Conservation (phyloP, 2,113 vertebrate species). For the Oncorhynchus nerka region DNA sequence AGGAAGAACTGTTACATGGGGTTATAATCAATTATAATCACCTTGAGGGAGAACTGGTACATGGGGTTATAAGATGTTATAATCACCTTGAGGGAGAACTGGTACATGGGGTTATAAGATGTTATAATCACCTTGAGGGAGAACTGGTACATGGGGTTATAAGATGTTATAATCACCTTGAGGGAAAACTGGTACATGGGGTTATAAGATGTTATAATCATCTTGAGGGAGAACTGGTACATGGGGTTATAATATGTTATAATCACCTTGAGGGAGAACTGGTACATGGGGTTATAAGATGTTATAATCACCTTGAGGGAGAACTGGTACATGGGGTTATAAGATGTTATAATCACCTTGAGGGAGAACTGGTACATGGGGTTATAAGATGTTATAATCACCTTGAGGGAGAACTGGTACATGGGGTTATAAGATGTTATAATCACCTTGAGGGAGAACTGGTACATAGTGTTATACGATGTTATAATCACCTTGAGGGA, state of each 20-base stretch:
- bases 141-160: constrained; percentile 7
- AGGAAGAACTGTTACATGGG: not conserved
- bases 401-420: not conserved
- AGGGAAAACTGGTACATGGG: constrained; percentile 81
- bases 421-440: not conserved
- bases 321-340: constrained; percentile 7
- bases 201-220: not conserved
- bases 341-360: constrained; percentile 70
- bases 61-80: no score
- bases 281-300: not conserved
- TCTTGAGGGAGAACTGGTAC: not conserved
- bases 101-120: constrained; percentile 19
- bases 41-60: no score
- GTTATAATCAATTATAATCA: not conserved
- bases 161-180: constrained; percentile 70
- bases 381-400: not conserved
- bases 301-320: constrained; percentile 42
- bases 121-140: constrained; percentile 45
- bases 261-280: no score
- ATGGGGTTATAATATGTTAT: not conserved
- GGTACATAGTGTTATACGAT: constrained; percentile 19
- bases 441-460: no score
- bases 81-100: no score
- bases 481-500: constrained; percentile 44
- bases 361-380: constrained; percentile 81